A percentile compares a stretch with the other conserved stretches of the same genome.
phyloP scores from a whole-genome alignment of 2,113 vertebrate genomes.

The Nyctibius bracteatus region DNA sequence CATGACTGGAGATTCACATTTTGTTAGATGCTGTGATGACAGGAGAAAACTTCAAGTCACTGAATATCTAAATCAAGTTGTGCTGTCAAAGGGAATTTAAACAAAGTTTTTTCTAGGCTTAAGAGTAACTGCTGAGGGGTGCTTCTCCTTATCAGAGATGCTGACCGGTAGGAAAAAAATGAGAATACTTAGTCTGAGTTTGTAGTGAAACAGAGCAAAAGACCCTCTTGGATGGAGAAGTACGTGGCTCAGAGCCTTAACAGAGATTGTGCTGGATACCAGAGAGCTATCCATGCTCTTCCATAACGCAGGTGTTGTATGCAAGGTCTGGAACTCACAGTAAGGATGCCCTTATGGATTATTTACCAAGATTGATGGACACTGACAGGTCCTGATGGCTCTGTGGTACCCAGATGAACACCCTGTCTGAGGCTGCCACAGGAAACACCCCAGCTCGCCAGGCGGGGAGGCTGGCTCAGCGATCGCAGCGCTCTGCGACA shows the following conservation, averaged over 20 bases:
- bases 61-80: slow-evolving; percentile 18
- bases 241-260: not conserved
- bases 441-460: accelerated
- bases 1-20: not conserved
- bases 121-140: not conserved
- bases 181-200: not conserved
- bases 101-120: not conserved
- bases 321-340: not conserved
- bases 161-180: not conserved
- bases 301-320: not conserved
- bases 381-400: not conserved
- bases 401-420: not conserved
- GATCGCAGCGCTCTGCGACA: not conserved
- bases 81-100: not conserved
- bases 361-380: not conserved
- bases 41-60: slow-evolving; percentile 13
- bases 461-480: not conserved
- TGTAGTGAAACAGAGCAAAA: not conserved
- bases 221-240: not conserved
- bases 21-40: not conserved
- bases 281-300: not conserved
- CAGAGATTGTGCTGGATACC: not conserved
- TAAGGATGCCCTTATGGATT: not conserved
- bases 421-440: not conserved
- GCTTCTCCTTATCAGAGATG: not conserved